These are phyloP conservation scores for Eulemur macaco DNA, from an alignment of 2,113 vertebrate species.

Conservation along the genomic window DNA sequence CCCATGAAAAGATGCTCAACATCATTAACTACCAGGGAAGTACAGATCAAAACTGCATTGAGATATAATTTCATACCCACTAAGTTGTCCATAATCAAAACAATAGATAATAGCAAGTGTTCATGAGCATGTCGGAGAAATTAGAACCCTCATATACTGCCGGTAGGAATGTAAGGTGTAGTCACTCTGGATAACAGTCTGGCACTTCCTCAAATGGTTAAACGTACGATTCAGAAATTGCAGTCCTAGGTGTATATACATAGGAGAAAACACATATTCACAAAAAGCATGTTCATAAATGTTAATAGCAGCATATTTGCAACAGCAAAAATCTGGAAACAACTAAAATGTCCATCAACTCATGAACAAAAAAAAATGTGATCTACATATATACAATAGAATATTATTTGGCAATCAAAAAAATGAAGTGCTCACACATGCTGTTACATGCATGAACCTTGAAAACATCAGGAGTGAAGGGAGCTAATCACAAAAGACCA, in stretches of 20 bases:
- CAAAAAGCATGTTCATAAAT: not conserved
- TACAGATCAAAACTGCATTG: not conserved
- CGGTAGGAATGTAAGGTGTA: not conserved
- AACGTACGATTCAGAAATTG: not conserved
- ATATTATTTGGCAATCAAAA: not conserved
- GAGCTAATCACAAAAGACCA: not conserved
- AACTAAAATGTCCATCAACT: not conserved
- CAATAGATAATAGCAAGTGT: not conserved
- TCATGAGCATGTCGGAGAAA: not conserved
- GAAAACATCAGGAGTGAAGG: not conserved
- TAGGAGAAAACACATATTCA: not conserved
- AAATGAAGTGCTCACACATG: not conserved
- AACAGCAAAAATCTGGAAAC: not conserved
- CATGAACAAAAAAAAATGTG: not conserved
- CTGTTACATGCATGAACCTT: accelerated
- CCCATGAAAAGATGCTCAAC: not conserved
- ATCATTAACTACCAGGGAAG: no score
- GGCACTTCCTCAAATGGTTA: not conserved
- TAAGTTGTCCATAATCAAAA: not conserved
- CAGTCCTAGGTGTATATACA: not conserved
- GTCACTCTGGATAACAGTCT: no score
- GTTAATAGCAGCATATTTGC: not conserved
- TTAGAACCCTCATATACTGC: no score
- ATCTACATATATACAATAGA: no score
- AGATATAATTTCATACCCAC: not conserved